Base-by-base conservation (phyloP, 2,113 vertebrate genomes). In the Catharus minimus region DNA sequence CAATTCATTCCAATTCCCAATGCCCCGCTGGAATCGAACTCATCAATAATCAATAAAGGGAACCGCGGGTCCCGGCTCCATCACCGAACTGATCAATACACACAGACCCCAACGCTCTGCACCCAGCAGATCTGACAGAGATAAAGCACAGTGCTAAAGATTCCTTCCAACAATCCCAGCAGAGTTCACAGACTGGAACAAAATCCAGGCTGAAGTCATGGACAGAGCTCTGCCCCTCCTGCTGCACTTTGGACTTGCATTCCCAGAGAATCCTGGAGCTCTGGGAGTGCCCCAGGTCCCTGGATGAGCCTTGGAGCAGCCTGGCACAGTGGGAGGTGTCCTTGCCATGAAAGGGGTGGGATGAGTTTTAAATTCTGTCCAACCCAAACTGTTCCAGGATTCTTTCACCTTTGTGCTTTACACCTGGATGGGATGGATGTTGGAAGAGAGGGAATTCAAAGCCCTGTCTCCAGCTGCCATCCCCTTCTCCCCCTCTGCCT, bases 61-160 rank as follows among this genome's bases (percentile, higher is more conserved):
- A 32, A 30, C 30, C 14, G 2, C 4, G 1, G 5, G 3, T 8
- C 3, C 2, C 52, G 50, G n/a, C 43, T 71, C 1, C 8, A 4
- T 1, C 11, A 26, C 53, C 2, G 1, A 23, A 7, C 49, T 27
- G 27, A 52, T 28, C 50, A 9, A 23, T 19, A 27, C 49, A 26
- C 15, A 24, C 49, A 9, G 8, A 26, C 49, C 27, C 47, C 1
- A 49, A 15, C 24, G 24, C 47, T 26, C 47, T 26, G 47, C 49
- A 50, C 26, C 26, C 49, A 50, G 49, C 49, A 16, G 26, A 9
- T 4, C 26, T 28, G 26, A 15, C 49, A 28, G 9, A 16, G 15
- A 50, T 2, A 50, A 50, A 50, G 4, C 49, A 28, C 49, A 27
- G 9, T 13, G 5, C 9, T 10, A 28, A 27, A 50, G 15, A 17